These are phyloP conservation scores for Ectobius pallidus DNA, from an alignment of 2,888 invertebrate species.

Conservation along the genomic window DNA sequence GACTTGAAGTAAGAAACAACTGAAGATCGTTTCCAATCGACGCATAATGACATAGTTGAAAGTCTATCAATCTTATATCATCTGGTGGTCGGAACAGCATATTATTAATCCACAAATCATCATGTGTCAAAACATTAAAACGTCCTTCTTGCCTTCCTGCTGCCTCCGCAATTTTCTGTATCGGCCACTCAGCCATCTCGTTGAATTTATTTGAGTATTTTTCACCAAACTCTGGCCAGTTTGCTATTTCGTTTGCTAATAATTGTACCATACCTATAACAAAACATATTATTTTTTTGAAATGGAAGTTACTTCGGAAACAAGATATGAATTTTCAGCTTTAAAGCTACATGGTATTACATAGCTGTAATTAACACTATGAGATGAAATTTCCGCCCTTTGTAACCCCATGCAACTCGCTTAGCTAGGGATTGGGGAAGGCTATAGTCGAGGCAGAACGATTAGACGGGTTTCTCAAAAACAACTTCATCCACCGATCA, in stretches of 20 bases:
- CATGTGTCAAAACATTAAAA: neutral
- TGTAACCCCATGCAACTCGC: too few species aligned
- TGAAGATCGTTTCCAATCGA: neutral
- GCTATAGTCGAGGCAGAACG: too few species aligned
- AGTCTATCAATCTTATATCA: neutral
- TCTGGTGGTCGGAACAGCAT: neutral
- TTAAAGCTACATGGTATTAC: too few species aligned
- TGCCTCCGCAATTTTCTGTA: neutral
- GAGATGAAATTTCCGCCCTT: too few species aligned
- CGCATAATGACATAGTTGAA: neutral
- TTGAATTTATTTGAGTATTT: neutral
- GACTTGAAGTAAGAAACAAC: neutral
- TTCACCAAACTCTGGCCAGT: neutral
- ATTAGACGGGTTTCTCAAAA: too few species aligned
- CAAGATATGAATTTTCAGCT: too few species aligned
- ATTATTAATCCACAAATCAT: slow-evolving; percentile 2
- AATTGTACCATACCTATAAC: neutral
- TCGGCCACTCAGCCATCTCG: neutral
- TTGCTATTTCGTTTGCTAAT: neutral
- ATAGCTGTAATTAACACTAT: too few species aligned
- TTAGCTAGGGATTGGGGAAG: too few species aligned
- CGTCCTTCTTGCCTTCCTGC: neutral
- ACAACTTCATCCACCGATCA: too few species aligned
- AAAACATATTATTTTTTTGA: too few species aligned
- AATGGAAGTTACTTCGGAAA: too few species aligned